Base-by-base conservation (phyloP, 2,797 vertebrate species). In the Brachyalestes nurse region DNA sequence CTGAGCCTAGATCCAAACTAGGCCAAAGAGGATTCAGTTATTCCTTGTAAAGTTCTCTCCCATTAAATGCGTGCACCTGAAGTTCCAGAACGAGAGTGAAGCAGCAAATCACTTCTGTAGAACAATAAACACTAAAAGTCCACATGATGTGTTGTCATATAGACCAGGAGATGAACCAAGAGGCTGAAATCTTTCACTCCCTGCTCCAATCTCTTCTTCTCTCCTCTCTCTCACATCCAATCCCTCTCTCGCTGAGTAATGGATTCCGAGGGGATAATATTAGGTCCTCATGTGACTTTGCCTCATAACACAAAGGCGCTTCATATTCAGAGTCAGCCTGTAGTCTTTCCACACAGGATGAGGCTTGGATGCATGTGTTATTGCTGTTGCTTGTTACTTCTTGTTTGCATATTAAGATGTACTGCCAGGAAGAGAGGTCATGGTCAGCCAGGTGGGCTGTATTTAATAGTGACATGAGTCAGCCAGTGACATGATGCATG, bases 221-320 rank as follows among this genome's bases (percentile, higher is more conserved):
- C 38, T 53, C 5, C 49, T n/a, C 12, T 78, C 45, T 45, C 76
- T 23, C 77, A 17, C 84, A 60, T 45, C 75, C 23, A 69, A 92
- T 91, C 89, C 87, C 84, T 5, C 78, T 85, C 86, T 77, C 89
- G 87, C 91, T 87, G 90, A 93, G 90, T 89, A 87, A 88, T 72
- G 55, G 74, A 72, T 84, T 87, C 84, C 80, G 65, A 40, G 66
- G 42, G 45, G 86, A 80, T 86, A 86, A 80, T 87, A 85, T 87
- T 86, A 89, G 72, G 38, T 78, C 82, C 76, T 77, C 82, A 45
- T 77, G 74, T 81, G 84, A 82, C 88, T 81, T 84, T 83, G 79
- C 75, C 85, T 85, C 45, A 53, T 83, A 64, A 78, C 34, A 81
- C 62, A 83, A 81, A 81, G 79, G 72, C 85, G 71, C 61, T 78